phyloP scores from a whole-genome alignment of 2,797 vertebrate species.

The Arctocebus calabarensis region DNA sequence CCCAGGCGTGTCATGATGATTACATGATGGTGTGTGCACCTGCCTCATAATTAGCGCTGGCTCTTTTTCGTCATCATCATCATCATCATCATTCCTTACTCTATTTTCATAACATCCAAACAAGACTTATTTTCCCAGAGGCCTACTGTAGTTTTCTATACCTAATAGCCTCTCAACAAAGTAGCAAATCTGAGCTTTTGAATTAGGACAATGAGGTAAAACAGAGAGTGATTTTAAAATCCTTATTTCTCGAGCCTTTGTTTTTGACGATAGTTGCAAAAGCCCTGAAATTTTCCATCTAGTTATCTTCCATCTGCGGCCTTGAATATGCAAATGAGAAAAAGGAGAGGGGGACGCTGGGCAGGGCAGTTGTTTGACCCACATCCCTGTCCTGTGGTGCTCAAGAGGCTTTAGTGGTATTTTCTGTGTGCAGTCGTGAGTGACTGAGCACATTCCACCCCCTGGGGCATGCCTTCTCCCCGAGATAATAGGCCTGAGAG shows the following conservation, averaged over 20 bases:
- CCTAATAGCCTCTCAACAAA: neutral
- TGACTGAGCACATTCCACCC: conserved; percentile 22
- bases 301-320: neutral
- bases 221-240: conserved; percentile 49
- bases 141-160: neutral
- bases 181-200: neutral
- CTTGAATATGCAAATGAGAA: neutral
- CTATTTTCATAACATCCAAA: neutral
- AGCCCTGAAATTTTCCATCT: conserved; percentile 66
- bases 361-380: conserved; percentile 51
- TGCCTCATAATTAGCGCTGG: neutral
- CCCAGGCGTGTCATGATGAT: neutral
- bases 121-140: neutral
- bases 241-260: conserved; percentile 1
- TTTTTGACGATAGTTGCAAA: neutral
- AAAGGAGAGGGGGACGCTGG: neutral
- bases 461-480: conserved; percentile 25
- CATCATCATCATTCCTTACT: neutral
- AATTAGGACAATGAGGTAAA: conserved; percentile 4
- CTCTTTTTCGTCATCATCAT: neutral
- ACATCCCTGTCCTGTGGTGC: conserved; percentile 51
- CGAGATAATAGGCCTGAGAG: neutral
- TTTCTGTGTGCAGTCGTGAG: neutral
- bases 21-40: neutral
- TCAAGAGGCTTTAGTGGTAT: neutral